phyloP scores from a whole-genome alignment of 2,888 invertebrate species.

The Polylopha cassiicola region DNA sequence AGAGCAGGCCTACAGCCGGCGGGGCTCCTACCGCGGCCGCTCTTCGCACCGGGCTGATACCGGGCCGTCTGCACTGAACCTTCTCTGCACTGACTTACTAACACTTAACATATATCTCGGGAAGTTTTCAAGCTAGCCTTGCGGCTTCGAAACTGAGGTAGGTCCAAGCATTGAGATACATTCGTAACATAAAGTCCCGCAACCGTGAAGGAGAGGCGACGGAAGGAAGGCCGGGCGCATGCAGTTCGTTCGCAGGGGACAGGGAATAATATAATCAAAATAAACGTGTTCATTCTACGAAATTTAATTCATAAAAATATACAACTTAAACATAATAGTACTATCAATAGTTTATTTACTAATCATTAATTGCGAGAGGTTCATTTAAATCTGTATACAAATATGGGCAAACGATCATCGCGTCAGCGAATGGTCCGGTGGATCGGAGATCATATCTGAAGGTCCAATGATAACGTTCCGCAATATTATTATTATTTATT shows the following conservation, averaged over 20 bases:
- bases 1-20: slow-evolving; percentile 6
- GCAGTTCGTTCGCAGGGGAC: too few relatives aligned
- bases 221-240: too few relatives aligned
- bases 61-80: slow-evolving; percentile 7
- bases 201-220: slow-evolving; percentile 17
- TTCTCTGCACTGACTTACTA: slow-evolving; percentile 7
- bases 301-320: slow-evolving; percentile 20
- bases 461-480: slow-evolving; percentile 14
- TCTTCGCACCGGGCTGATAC: background rate
- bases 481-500: slow-evolving; percentile 18
- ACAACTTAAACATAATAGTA: slow-evolving; percentile 20
- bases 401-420: slow-evolving; percentile 1
- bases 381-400: slow-evolving; percentile 17
- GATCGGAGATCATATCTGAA: background rate
- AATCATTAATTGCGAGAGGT: slow-evolving; percentile 11
- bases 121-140: background rate
- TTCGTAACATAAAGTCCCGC: slow-evolving; percentile 6
- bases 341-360: slow-evolving; percentile 14
- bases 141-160: slow-evolving; percentile 2
- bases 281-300: slow-evolving; percentile 13
- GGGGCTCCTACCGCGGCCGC: slow-evolving; percentile 1
- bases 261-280: slow-evolving; percentile 13
- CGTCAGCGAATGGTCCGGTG: background rate
- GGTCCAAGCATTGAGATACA: background rate
- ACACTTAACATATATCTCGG: slow-evolving; percentile 1